phyloP scores from a whole-genome alignment of 2,797 vertebrate species.

The Leontopithecus rosalia region DNA sequence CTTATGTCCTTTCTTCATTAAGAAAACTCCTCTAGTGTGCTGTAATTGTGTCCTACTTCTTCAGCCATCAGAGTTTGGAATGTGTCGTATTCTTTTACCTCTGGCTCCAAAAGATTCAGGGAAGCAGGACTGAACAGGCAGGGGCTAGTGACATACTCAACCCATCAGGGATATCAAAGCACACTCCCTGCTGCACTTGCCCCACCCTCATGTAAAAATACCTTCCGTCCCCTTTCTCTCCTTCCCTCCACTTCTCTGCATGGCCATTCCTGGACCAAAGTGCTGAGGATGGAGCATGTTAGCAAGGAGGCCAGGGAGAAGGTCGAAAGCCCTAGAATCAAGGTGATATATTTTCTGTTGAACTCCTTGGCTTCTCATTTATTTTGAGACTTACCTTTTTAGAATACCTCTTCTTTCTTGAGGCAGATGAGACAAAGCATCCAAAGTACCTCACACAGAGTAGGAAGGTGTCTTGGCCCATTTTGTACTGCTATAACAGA shows the following conservation, averaged over 20 bases:
- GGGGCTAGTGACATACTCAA: background rate
- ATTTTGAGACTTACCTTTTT: background rate
- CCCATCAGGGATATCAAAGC: background rate
- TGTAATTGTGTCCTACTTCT: background rate
- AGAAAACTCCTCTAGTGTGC: background rate
- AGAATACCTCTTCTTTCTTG: background rate
- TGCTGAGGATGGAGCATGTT: background rate
- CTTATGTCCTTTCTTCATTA: background rate
- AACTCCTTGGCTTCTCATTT: background rate
- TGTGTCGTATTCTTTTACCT: background rate
- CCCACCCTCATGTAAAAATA: background rate
- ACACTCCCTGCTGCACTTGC: background rate
- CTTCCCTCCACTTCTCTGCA: background rate
- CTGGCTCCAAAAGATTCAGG: background rate
- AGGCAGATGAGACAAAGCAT: background rate
- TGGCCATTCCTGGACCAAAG: background rate
- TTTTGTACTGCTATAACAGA: background rate
- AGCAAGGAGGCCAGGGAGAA: background rate
- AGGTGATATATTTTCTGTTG: background rate
- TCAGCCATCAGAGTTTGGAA: background rate
- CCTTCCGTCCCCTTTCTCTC: background rate
- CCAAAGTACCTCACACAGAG: background rate
- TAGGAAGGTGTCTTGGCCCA: background rate
- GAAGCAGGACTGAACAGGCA: background rate
- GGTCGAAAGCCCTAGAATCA: background rate